A percentile compares a stretch with the other conserved stretches of the same genome.
phyloP scores from a whole-genome alignment of 30 jellyfish, hydroid and myxozoan genomes.

The Sanderia malayensis region DNA sequence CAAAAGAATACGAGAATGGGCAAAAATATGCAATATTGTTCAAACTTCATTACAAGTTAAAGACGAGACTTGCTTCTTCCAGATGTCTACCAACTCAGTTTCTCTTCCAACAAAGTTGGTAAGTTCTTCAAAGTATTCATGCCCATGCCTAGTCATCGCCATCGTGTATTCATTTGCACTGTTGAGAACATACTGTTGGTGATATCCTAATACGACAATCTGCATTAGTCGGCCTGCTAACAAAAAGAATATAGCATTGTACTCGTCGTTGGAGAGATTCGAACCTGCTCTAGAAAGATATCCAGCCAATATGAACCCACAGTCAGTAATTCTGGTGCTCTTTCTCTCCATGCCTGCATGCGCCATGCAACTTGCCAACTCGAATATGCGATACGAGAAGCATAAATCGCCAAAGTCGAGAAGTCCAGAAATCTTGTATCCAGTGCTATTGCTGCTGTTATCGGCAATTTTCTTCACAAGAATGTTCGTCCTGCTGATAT shows the following conservation, averaged over 20 bases:
- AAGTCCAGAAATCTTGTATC: conserved; percentile 24
- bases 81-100: not conserved
- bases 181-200: not conserved
- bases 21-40: no score
- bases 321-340: not conserved
- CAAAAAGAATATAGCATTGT: not conserved
- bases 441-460: no score
- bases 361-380: conserved; percentile 49
- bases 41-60: not conserved
- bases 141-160: not conserved
- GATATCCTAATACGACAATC: conserved; percentile 3
- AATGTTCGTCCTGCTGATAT: conserved; percentile 17
- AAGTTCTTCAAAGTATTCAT: not conserved
- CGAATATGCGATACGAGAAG: conserved; percentile 30
- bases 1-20: no score
- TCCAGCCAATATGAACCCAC: conserved; percentile 21
- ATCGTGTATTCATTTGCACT: not conserved
- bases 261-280: conserved; percentile 1
- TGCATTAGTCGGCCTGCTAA: conserved; percentile 13
- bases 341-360: conserved; percentile 12
- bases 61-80: not conserved
- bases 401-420: conserved; percentile 45
- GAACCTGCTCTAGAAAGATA: conserved; percentile 8
- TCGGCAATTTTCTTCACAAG: not conserved
- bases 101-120: not conserved